Percentiles rank a stretch among this genome's conserved stretches.
These are phyloP conservation scores for Scaptomyza tumidula DNA, from an alignment of 2,888 invertebrate genomes.

Conservation along the genomic window DNA sequence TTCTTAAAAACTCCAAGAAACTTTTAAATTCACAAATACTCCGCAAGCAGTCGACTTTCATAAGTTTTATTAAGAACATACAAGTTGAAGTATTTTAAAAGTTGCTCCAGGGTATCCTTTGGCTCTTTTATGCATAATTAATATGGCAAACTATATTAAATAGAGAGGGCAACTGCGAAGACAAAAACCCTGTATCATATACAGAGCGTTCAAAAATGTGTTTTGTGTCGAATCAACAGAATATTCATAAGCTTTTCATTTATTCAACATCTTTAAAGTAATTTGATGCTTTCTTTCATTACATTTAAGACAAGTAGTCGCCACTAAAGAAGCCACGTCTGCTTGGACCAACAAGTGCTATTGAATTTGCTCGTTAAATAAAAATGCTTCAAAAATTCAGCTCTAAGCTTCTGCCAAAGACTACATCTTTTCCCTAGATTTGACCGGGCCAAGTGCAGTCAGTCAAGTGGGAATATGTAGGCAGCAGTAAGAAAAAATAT, in stretches of 20 bases:
- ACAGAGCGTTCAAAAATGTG: constrained; percentile 3
- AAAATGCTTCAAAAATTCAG: constrained; percentile 27
- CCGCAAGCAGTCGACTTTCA: background rate
- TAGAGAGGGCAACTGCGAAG: background rate
- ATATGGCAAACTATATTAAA: background rate
- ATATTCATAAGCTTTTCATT: constrained; percentile 46
- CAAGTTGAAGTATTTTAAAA: background rate
- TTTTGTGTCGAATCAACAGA: constrained; percentile 6
- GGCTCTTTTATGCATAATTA: background rate
- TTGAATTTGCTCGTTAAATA: constrained; percentile 52
- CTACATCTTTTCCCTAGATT: background rate
- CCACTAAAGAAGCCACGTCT: constrained; percentile 2
- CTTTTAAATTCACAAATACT: background rate
- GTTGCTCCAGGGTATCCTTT: background rate
- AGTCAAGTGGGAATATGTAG: constrained; percentile 1
- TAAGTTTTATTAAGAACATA: background rate
- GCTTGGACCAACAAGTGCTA: constrained; percentile 56
- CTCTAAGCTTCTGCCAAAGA: background rate
- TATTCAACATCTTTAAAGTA: constrained; percentile 34
- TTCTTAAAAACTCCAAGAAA: background rate
- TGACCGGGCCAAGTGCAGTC: constrained; percentile 32
- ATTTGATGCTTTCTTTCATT: constrained; percentile 32
- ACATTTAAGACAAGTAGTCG: constrained; percentile 10
- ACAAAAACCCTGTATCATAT: constrained; percentile 1
- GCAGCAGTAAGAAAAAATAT: background rate